A percentile compares a stretch with the other conserved stretches of the same genome.
These are phyloP conservation scores for Jaculus jaculus DNA, from an alignment of 2,113 vertebrate species.

Conservation along the genomic window DNA sequence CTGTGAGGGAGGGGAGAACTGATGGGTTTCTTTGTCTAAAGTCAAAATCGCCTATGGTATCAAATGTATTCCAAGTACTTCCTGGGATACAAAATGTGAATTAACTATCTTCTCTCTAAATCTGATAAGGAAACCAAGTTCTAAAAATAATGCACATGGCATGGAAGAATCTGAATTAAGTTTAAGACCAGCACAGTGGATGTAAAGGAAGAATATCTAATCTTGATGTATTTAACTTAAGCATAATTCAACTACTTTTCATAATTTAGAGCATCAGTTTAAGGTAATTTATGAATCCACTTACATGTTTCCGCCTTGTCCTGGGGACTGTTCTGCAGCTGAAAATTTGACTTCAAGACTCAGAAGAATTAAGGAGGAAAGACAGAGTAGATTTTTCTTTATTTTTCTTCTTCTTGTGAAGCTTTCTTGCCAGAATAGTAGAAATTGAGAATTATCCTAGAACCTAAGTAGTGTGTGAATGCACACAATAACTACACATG, in stretches of 20 bases:
- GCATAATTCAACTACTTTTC: neutral
- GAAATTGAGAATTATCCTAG: neutral
- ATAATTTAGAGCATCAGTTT: neutral
- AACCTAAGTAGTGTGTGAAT: neutral
- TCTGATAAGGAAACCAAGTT: slow-evolving; percentile 54
- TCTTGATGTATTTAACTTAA: neutral
- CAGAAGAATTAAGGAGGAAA: neutral
- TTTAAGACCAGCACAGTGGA: too few relatives aligned
- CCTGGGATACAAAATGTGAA: slow-evolving; percentile 24
- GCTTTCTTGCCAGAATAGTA: neutral
- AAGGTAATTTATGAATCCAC: neutral
- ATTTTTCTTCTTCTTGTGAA: neutral
- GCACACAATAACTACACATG: neutral
- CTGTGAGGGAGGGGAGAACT: neutral
- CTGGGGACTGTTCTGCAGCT: neutral
- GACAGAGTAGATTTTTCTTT: neutral
- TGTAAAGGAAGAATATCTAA: neutral
- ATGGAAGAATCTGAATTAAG: neutral
- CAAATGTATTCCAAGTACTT: slow-evolving; percentile 37
- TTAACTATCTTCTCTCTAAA: slow-evolving; percentile 33
- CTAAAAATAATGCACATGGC: neutral
- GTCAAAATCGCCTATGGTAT: slow-evolving; percentile 1
- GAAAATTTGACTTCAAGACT: neutral
- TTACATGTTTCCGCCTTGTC: neutral
- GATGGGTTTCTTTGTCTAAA: slow-evolving; percentile 42